These are phyloP conservation scores for Champsocephalus gunnari DNA, from an alignment of 2,797 vertebrate species.

Conservation along the genomic window DNA sequence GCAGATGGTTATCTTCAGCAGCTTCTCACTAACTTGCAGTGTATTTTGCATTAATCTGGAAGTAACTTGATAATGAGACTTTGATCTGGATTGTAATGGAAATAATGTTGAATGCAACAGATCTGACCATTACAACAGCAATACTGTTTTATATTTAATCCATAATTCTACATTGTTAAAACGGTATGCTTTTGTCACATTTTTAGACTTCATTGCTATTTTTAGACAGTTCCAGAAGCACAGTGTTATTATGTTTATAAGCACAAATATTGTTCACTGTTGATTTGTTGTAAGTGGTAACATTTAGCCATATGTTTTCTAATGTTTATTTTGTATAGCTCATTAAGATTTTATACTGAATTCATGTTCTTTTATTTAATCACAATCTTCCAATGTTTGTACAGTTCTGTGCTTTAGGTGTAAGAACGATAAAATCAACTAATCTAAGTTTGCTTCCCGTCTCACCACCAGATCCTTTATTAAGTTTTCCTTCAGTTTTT, in stretches of 20 bases:
- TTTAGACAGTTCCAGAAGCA: constrained; percentile 50
- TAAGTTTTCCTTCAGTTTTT: constrained; percentile 8
- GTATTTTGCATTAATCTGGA: constrained; percentile 42
- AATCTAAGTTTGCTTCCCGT: constrained; percentile 53
- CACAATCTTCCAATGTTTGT: constrained; percentile 51
- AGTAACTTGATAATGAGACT: constrained; percentile 35
- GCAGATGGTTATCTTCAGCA: constrained; percentile 17
- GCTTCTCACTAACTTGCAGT: constrained; percentile 14
- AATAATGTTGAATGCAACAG: constrained; percentile 57
- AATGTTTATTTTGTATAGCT: constrained; percentile 20
- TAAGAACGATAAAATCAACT: constrained; percentile 61
- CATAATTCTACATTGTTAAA: constrained; percentile 31
- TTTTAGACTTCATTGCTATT: constrained; percentile 35
- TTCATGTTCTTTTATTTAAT: constrained; percentile 49
- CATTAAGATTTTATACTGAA: constrained; percentile 49
- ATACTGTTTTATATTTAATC: constrained; percentile 54
- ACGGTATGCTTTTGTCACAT: constrained; percentile 4
- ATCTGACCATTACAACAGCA: constrained; percentile 58
- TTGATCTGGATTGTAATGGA: constrained; percentile 50
- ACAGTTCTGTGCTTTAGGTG: constrained; percentile 58
- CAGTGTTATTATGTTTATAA: constrained; percentile 56
- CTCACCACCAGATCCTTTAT: constrained; percentile 36
- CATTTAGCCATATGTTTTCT: constrained; percentile 30
- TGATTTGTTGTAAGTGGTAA: constrained; percentile 40
- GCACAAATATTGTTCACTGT: constrained; percentile 60